These are phyloP conservation scores for Crax fasciolata DNA, from an alignment of 2,797 vertebrate genomes.

Conservation along the genomic window DNA sequence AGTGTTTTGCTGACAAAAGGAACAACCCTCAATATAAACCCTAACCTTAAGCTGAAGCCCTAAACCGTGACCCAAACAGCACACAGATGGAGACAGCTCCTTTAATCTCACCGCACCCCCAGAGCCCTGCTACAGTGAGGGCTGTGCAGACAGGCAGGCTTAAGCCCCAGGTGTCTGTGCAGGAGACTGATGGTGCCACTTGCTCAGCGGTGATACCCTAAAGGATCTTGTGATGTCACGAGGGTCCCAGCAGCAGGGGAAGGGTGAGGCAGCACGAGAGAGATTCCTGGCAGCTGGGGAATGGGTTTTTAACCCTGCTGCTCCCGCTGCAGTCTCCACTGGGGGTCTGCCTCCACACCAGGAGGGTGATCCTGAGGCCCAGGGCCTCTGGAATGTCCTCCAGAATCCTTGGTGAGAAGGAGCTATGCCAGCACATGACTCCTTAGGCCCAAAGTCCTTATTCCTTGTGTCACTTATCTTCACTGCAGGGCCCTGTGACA, in stretches of 20 bases:
- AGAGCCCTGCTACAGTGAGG: background rate
- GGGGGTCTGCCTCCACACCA: background rate
- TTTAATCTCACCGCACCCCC: background rate
- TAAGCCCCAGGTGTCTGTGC: too few relatives aligned
- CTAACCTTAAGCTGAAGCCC: background rate
- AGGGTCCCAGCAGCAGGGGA: background rate
- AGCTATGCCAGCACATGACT: too few relatives aligned
- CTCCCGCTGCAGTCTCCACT: background rate
- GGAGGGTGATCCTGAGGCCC: background rate
- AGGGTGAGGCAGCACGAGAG: too few relatives aligned
- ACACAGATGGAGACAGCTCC: background rate
- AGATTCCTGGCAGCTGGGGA: fast-evolving
- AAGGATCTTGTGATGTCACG: background rate
- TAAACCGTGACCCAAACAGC: background rate
- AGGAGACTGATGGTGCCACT: background rate
- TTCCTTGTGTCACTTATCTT: too few relatives aligned
- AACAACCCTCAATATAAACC: background rate
- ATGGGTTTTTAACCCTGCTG: background rate
- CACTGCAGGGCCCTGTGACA: too few relatives aligned
- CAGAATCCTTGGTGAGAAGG: too few relatives aligned
- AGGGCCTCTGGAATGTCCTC: background rate
- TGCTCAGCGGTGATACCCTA: background rate
- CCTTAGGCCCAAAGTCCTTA: too few relatives aligned
- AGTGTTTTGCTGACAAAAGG: background rate
- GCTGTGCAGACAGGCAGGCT: background rate